These are phyloP conservation scores for Scleropages formosus DNA, from an alignment of 2,797 vertebrate species.

Conservation along the genomic window DNA sequence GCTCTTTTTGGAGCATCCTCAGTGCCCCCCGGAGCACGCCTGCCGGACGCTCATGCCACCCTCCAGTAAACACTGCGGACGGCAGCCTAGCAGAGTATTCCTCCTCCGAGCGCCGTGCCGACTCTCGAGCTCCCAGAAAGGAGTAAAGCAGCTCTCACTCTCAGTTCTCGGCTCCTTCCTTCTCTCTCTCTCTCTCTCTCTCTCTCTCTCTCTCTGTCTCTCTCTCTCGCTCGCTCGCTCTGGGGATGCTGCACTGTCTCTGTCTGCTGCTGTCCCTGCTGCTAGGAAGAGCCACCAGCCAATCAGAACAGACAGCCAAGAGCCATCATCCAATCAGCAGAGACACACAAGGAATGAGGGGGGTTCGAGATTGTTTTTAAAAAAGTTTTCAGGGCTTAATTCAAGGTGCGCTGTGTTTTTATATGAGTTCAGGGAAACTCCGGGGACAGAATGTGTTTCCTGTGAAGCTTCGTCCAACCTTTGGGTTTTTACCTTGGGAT, in stretches of 20 bases:
- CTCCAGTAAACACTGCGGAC: conserved; percentile 30
- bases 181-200: conserved; percentile 18
- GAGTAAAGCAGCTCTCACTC: conserved; percentile 17
- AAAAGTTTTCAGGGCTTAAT: conserved; percentile 33
- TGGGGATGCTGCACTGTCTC: conserved; percentile 30
- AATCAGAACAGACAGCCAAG: conserved; percentile 45
- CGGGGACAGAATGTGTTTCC: not conserved
- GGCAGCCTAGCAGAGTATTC: conserved; percentile 24
- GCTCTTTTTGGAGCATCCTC: conserved; percentile 27
- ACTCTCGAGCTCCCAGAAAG: conserved; percentile 19
- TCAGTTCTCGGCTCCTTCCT: conserved; percentile 30
- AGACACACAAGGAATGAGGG: conserved; percentile 32
- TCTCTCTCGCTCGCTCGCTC: conserved; percentile 15
- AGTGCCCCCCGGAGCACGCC: not conserved
- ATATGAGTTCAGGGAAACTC: not conserved
- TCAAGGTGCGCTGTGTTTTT: conserved; percentile 25
- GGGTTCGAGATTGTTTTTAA: conserved; percentile 48
- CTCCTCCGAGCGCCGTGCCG: conserved; percentile 23
- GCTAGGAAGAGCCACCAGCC: conserved; percentile 41
- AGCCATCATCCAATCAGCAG: conserved; percentile 44
- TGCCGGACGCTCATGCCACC: conserved; percentile 21
- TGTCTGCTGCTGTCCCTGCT: conserved; percentile 39
- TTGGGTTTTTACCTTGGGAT: not conserved
- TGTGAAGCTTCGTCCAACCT: not conserved
- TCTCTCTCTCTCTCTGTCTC: conserved; percentile 9